Conservation (phyloP, 2,888 invertebrate species). For the Pinctada fucata region DNA sequence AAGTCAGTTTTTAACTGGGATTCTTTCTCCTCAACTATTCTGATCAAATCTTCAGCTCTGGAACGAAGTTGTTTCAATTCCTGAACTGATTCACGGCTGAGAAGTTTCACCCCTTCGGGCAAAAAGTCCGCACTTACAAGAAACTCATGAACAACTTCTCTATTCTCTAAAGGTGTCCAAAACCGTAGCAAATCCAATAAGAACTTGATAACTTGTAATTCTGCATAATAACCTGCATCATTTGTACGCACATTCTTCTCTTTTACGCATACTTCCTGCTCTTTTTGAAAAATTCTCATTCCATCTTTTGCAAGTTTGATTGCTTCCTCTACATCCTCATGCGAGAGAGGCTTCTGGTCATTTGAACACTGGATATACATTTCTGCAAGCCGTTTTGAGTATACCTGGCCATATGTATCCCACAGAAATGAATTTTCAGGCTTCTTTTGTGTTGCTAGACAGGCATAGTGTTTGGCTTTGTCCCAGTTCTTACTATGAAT, state of each 20-base stretch:
- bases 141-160: slow-evolving; percentile 39
- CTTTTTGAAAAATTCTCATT: slow-evolving; percentile 51
- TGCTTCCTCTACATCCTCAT: slow-evolving; percentile 42
- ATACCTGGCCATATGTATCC: slow-evolving; percentile 63
- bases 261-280: slow-evolving; percentile 51
- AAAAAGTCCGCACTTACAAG: slow-evolving; percentile 43
- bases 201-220: slow-evolving; percentile 48
- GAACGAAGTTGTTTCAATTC: slow-evolving; percentile 44
- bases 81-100: slow-evolving; percentile 35
- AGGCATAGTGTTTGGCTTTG: slow-evolving; percentile 52
- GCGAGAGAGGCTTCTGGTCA: slow-evolving; percentile 33
- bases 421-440: slow-evolving; percentile 59
- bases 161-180: slow-evolving; percentile 33
- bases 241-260: slow-evolving; percentile 43
- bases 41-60: slow-evolving; percentile 43
- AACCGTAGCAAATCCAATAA: slow-evolving; percentile 54
- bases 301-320: slow-evolving; percentile 46
- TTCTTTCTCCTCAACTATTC: slow-evolving; percentile 50
- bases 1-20: slow-evolving; percentile 50
- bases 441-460: slow-evolving; percentile 46
- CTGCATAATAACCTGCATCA: slow-evolving; percentile 60
- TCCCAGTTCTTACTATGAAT: slow-evolving; percentile 54
- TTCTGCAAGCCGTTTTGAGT: slow-evolving; percentile 46
- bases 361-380: slow-evolving; percentile 27
- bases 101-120: slow-evolving; percentile 32